Evolutionary conservation across 2,888 invertebrate species (phyloP), one percentile per base, ranked within the genome.

Genomic region (Hipparchia semele): DNA sequence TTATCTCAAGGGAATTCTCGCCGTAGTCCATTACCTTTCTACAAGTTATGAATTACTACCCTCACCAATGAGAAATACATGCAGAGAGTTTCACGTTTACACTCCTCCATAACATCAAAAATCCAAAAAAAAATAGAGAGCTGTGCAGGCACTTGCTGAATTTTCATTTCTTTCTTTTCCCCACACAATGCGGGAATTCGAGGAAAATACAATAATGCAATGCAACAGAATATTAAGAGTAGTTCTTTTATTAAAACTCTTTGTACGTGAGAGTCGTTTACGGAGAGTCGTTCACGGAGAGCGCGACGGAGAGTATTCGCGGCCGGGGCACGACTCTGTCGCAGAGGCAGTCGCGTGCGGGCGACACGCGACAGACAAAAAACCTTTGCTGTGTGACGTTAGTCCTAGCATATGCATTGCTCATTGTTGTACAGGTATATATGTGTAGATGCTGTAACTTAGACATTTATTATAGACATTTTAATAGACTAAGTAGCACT

Each of bases 211-310:
- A 62, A 49, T 62, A 62, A 62, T 62, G 62, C 46, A 13, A 49
- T 49, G 46, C 62, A 9, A 46, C 62, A 9, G 46, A 49, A 62
- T 62, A 62, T 62, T 62, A 62, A 62, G 46, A 62, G 62, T 23
- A 62, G 49, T 62, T 62, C 62, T 62, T 62, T 62, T 62, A 62
- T 62, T 46, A 59, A 56, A 59, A 59, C 59, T 59, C 59, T 46
- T 62, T 49, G 62, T 62, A 49, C 62, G 61, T 39, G 61, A 9
- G 46, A 61, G 46, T 23, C 58, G 58, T 23, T 13, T 7, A 9
- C 58, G 58, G 58, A 23, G 23, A 13, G 59, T 59, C 13, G n/a
- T 23, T 13, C 9, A 9, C 58, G 23, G 58, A 23, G 23, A 13
- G 59, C 39, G 33, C 13, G n/a, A 7, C 49, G 6, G 49, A 6